Conservation (phyloP, 2,888 invertebrate species). For the Loripinus fragilis region DNA sequence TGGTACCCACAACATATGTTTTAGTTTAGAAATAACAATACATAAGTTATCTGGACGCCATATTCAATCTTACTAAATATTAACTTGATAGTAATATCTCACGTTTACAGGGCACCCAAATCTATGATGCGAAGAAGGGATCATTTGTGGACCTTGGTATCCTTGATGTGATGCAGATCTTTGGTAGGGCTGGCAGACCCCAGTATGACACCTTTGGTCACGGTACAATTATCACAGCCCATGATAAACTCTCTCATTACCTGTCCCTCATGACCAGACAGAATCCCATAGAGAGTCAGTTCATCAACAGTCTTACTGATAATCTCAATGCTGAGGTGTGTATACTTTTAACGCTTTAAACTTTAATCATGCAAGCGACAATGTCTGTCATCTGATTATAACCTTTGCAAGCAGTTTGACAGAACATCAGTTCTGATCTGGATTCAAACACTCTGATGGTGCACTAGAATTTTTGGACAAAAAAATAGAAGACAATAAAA, state of each 20-base stretch:
- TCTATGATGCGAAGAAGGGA: constrained; percentile 98
- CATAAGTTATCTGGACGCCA: too few relatives aligned
- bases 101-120: constrained; percentile 94
- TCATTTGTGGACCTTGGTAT: constrained; percentile 97
- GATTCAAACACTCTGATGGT: too few relatives aligned
- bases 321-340: constrained; percentile 98
- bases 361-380: too few relatives aligned
- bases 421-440: too few relatives aligned
- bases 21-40: too few relatives aligned
- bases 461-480: too few relatives aligned
- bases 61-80: too few relatives aligned
- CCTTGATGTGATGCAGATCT: constrained; percentile 95
- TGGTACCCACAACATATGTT: too few relatives aligned
- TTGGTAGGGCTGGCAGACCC: constrained; percentile 98
- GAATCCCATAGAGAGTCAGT: constrained; percentile 99
- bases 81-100: too few relatives aligned
- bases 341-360: background rate
- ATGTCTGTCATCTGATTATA: too few relatives aligned
- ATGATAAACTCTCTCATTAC: constrained; percentile 96
- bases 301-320: constrained; percentile 95
- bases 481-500: too few relatives aligned
- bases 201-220: constrained; percentile 97
- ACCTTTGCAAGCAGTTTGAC: too few relatives aligned
- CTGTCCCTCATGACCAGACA: constrained; percentile 97
- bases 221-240: constrained; percentile 96